Conservation (phyloP, 1,140 invertebrate genomes). For the Octopus bimaculoides region DNA sequence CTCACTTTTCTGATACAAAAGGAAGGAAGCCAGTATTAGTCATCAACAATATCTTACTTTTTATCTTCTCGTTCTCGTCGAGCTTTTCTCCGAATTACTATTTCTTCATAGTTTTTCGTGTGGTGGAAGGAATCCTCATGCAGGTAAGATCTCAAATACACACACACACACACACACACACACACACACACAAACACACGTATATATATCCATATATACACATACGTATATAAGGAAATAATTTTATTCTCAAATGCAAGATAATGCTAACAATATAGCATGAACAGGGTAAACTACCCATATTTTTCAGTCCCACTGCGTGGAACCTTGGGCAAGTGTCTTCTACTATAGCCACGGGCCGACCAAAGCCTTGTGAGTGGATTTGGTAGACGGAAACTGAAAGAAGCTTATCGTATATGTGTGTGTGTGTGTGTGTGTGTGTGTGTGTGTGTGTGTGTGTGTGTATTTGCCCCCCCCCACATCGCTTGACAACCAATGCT, state of each 20-base stretch:
- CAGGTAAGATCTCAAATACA: not conserved
- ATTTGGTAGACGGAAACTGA: not conserved
- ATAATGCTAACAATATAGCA: not conserved
- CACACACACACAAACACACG: not conserved
- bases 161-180: not conserved
- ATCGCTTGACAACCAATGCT: too few species aligned
- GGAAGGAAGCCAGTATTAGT: not conserved
- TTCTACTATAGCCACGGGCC: not conserved
- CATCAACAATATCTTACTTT: not conserved
- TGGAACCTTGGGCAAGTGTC: not conserved
- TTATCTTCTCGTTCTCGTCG: not conserved
- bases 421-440: not conserved
- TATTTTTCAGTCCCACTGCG: not conserved
- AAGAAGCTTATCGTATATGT: not conserved
- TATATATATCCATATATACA: not conserved
- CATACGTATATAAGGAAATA: not conserved
- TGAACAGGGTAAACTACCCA: not conserved
- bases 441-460: not conserved
- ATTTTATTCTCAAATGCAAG: not conserved
- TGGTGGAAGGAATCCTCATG: not conserved
- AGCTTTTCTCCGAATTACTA: not conserved
- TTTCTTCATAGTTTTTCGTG: not conserved
- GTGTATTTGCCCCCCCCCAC: not conserved
- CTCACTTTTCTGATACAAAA: not conserved
- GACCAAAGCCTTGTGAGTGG: not conserved